phyloP scores from a whole-genome alignment of 2,797 vertebrate species.

The Manis javanica region DNA sequence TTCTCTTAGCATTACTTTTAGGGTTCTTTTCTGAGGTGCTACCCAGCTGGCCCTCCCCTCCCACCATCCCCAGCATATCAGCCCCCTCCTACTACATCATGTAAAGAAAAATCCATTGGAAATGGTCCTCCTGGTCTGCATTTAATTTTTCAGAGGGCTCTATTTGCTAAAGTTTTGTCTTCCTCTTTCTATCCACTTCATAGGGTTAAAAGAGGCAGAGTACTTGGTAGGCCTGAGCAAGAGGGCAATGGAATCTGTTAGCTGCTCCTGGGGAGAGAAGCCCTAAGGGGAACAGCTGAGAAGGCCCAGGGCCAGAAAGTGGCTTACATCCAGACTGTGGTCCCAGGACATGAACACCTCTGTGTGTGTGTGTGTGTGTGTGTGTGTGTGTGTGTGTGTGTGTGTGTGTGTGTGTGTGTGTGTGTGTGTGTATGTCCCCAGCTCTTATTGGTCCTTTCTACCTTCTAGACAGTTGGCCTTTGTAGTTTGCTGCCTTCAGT shows the following conservation, averaged over 20 bases:
- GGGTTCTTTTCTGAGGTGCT: not conserved
- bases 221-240: not conserved
- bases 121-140: not conserved
- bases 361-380: not conserved
- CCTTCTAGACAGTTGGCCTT: not conserved
- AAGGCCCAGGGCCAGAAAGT: not conserved
- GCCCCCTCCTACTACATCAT: not conserved
- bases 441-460: not conserved
- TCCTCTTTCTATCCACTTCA: not conserved
- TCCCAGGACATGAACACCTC: not conserved
- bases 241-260: not conserved
- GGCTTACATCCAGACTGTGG: not conserved
- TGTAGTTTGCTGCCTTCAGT: not conserved
- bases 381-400: not conserved
- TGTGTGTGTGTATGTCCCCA: not conserved
- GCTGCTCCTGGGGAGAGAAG: not conserved
- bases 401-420: not conserved
- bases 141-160: not conserved
- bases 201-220: not conserved
- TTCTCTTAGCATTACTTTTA: not conserved
- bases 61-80: not conserved
- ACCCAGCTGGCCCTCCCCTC: not conserved
- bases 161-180: not conserved
- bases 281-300: not conserved
- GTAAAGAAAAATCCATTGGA: not conserved